Evolutionary conservation across 64 coral and sea anemone genomes (phyloP), one percentile per base, ranked within the genome.

Genomic region (Astreopora myriophthalma): DNA sequence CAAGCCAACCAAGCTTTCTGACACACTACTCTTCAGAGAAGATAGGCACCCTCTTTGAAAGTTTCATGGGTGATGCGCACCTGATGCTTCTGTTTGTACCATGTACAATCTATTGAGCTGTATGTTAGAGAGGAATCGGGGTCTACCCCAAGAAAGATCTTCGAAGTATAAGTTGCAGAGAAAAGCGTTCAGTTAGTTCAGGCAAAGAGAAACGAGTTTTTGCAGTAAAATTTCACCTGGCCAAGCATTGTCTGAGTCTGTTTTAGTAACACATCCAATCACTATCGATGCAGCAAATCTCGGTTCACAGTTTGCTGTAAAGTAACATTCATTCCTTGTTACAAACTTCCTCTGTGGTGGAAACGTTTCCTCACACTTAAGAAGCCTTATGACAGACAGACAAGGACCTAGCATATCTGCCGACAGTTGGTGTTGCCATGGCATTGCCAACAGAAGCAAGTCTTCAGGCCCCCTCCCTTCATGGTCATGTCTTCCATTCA

Each of bases 1-100:
- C 48, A n/a, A 91, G 40, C 81, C 92, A 7, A 94, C 96, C 34
- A 52, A 98, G 51, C 57, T 98, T 19, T 98, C 92, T 1, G 57
- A 91, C 0, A 94, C 88, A 1, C 62, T 98, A 92, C 79, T 89
- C 88, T 16, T 19, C 28, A n/a, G 92, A 94, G 63, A 94, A 87
- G 75, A 74, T 98, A 44, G 49, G 46, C 22, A 69, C 73, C n/a
- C 91, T 98, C 23, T 94, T 94, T 73, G 76, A 92, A 19, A 91
- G 88, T 24, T 94, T 98, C 31, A 72, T 77, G 84, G 88, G 17
- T 4, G 92, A 98, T 39, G 88, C 96, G 31, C 88, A 90, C 39
- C 32, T 94, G 27, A 92, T 70, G 29, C 60, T 97, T 40, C 81
- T 93, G 17, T 97, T 97, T 97, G 73, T 90, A 89, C 69, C 93